Conservation (phyloP, 2,797 vertebrate species). For the Uromys caudimaculatus region DNA sequence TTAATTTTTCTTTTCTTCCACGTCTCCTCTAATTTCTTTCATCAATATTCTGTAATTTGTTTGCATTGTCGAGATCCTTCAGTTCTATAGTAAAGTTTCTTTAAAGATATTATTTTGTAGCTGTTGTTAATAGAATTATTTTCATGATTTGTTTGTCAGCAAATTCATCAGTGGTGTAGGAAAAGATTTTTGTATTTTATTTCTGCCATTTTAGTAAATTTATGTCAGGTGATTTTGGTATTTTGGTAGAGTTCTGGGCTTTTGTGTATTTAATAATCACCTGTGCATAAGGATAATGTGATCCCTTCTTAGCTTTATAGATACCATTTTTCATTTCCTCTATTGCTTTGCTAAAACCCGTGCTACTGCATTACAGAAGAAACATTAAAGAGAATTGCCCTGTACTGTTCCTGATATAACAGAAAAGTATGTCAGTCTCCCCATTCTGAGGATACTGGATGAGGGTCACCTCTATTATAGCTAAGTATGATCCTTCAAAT, state of each 20-base stretch:
- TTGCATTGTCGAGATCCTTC: not conserved
- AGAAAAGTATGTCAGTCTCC: not conserved
- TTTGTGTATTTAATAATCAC: not conserved
- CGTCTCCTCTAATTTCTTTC: not conserved
- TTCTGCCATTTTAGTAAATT: not conserved
- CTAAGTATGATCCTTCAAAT: not conserved
- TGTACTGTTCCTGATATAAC: not conserved
- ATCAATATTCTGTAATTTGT: not conserved
- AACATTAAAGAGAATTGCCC: not conserved
- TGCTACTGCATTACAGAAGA: not conserved
- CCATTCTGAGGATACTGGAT: not conserved
- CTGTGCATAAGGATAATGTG: not conserved
- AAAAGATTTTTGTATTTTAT: not conserved
- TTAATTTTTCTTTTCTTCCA: not conserved
- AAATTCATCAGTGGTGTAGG: not conserved
- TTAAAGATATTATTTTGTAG: not conserved
- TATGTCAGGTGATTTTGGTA: not conserved
- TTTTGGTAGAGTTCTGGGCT: not conserved
- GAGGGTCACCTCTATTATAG: not conserved
- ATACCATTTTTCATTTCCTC: not conserved
- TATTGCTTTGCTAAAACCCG: not conserved
- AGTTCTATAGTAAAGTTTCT: not conserved
- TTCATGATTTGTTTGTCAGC: not conserved
- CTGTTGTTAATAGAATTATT: not conserved
- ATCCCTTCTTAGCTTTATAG: not conserved